Conservation (phyloP, 2,113 vertebrate species). For the Alaudala cheleensis region DNA sequence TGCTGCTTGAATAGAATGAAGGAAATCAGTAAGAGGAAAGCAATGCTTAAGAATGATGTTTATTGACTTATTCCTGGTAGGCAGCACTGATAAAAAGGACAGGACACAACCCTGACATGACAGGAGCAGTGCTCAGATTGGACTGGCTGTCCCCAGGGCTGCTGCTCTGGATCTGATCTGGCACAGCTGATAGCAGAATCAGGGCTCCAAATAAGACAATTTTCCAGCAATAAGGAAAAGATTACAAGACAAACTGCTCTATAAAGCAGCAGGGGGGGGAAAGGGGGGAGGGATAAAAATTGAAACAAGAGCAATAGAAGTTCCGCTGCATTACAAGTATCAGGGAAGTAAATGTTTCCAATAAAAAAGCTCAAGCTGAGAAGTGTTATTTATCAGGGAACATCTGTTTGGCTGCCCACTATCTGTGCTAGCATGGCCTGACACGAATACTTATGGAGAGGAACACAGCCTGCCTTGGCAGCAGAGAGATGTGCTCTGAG, state of each 20-base stretch:
- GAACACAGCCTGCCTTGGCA: not conserved
- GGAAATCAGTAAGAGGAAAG: not conserved
- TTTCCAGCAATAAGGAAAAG: conserved; percentile 17
- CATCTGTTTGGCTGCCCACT: not conserved
- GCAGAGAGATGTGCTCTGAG: not conserved
- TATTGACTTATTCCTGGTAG: not conserved
- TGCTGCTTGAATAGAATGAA: not conserved
- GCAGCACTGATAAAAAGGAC: not conserved
- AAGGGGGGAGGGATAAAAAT: not conserved
- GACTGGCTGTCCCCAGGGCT: not conserved
- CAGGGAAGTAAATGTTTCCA: not conserved
- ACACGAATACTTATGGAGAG: not conserved
- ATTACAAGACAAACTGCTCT: conserved; percentile 4
- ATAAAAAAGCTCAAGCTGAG: not conserved
- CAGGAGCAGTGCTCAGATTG: not conserved
- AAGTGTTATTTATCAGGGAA: conserved; percentile 6
- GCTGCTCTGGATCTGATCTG: not conserved
- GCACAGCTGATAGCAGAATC: not conserved
- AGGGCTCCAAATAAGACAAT: not conserved
- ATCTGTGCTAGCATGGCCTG: not conserved
- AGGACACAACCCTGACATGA: not conserved
- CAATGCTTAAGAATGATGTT: not conserved
- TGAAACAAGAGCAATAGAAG: not conserved
- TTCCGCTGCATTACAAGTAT: not conserved
- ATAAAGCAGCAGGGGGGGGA: not conserved